These are phyloP conservation scores for Willowsia nigromaculata DNA, from an alignment of 2,888 invertebrate genomes.

Conservation along the genomic window DNA sequence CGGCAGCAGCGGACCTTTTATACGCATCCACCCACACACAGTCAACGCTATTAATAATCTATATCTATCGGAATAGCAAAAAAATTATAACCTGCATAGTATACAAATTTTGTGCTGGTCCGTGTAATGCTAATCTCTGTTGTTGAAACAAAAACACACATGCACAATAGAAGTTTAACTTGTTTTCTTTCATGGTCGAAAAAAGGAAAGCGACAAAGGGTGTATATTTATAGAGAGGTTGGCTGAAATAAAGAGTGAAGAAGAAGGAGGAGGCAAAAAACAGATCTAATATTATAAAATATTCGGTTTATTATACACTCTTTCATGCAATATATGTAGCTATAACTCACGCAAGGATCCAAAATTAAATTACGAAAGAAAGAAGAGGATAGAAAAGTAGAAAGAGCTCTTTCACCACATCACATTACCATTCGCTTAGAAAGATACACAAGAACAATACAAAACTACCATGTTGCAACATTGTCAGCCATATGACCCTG, in stretches of 20 bases:
- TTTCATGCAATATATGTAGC: neutral
- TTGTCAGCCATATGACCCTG: neutral
- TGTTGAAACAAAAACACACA: neutral
- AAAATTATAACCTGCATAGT: too few species aligned
- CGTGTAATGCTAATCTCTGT: neutral
- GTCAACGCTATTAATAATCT: too few species aligned
- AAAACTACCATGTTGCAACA: neutral
- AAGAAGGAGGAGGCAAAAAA: neutral
- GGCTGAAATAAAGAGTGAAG: neutral
- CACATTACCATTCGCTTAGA: neutral
- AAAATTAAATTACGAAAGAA: slow-evolving; percentile 9
- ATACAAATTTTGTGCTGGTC: too few species aligned
- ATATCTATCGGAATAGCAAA: neutral
- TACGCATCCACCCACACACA: too few species aligned
- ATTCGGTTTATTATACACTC: neutral
- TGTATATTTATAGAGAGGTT: neutral
- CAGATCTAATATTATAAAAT: neutral
- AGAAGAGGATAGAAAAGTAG: neutral
- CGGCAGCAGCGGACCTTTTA: too few species aligned
- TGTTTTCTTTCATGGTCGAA: neutral
- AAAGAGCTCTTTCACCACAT: neutral
- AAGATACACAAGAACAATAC: slow-evolving; percentile 11
- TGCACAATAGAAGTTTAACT: neutral
- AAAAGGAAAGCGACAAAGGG: neutral
- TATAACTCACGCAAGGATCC: slow-evolving; percentile 12